These are phyloP conservation scores for Yasuhikotakia modesta DNA, from an alignment of 2,797 vertebrate species.

Conservation along the genomic window DNA sequence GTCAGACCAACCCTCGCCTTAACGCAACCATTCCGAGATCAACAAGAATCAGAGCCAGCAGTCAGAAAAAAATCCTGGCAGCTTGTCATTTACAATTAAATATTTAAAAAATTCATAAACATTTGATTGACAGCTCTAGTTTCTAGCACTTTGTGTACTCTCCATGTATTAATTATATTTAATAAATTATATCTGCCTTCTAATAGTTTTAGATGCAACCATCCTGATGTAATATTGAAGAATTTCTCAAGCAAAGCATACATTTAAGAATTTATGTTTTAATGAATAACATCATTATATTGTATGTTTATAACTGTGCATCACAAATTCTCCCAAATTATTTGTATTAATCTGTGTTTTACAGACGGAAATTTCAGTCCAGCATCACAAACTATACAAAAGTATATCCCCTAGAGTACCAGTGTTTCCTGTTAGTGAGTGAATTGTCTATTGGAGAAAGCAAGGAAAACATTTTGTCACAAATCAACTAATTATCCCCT, in stretches of 20 bases:
- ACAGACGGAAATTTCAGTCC: not conserved
- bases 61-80: constrained; percentile 11
- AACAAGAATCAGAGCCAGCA: constrained; percentile 31
- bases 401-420: not conserved
- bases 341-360: not conserved
- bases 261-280: not conserved
- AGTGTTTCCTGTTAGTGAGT: not conserved
- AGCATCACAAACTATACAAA: not conserved
- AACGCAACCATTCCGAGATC: constrained; percentile 59
- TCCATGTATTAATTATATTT: no score
- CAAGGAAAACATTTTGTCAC: no score
- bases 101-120: constrained; percentile 20
- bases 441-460: no score
- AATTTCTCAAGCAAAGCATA: no score
- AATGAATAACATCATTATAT: no score
- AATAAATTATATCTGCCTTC: no score
- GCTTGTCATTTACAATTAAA: constrained; percentile 12
- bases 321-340: not conserved
- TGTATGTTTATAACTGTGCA: constrained; percentile 1
- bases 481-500: no score
- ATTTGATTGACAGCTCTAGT: not conserved
- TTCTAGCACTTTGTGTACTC: no score
- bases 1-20: constrained; percentile 68
- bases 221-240: no score
- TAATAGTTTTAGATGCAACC: no score